phyloP scores from a whole-genome alignment of 2,113 vertebrate species.

The Pterocles gutturalis region DNA sequence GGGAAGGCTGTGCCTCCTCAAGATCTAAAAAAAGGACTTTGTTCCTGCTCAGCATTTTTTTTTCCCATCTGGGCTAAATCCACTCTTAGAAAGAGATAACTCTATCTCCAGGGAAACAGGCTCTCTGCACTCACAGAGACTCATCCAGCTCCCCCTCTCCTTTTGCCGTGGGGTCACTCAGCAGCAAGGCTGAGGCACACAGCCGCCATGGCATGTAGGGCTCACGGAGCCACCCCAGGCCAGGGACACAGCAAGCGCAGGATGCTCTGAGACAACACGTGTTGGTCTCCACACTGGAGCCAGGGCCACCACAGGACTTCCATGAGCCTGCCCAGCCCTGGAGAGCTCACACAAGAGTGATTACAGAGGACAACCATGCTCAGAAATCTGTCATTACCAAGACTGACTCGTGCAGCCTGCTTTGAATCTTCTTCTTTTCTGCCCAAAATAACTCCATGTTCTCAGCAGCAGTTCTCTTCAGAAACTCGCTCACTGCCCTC shows the following conservation, averaged over 20 bases:
- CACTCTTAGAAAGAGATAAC: constrained; percentile 77
- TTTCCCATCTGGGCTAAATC: constrained; percentile 72
- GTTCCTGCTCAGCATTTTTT: constrained; percentile 63
- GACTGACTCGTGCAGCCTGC: constrained; percentile 35
- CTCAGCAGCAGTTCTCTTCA: constrained; percentile 24
- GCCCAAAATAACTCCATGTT: constrained; percentile 51
- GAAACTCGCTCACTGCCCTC: not conserved
- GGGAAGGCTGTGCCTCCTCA: constrained; percentile 51
- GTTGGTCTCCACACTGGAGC: not conserved
- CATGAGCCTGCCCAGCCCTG: not conserved
- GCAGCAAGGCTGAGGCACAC: not conserved
- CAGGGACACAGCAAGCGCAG: not conserved
- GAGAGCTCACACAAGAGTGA: not conserved
- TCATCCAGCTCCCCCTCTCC: constrained; percentile 64
- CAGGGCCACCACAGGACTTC: not conserved
- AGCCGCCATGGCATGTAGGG: not conserved
- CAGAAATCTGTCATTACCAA: constrained; percentile 29
- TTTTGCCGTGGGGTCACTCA: constrained; percentile 42
- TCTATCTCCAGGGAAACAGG: constrained; percentile 82
- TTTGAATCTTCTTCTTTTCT: constrained; percentile 40
- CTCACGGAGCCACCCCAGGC: not conserved
- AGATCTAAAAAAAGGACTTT: constrained; percentile 67
- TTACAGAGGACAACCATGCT: not conserved
- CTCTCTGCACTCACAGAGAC: constrained; percentile 58
- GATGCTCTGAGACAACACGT: not conserved